Base-by-base conservation (phyloP, 2,113 vertebrate species). In the Microtus pennsylvanicus region DNA sequence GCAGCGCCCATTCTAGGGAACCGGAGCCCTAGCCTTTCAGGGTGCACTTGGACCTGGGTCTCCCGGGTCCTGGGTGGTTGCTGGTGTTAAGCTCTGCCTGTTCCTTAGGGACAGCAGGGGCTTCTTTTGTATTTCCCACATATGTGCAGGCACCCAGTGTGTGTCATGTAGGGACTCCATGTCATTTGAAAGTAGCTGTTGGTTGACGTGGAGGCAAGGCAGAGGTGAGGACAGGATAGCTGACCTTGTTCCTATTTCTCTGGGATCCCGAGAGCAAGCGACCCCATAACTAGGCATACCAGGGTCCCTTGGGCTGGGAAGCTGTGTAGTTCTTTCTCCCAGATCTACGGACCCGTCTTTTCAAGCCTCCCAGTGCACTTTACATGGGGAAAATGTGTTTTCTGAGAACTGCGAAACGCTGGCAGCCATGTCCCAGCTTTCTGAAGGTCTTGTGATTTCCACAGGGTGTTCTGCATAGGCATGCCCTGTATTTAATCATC, bases 391-490 rank as follows among this genome's bases (percentile, higher is more conserved):
- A 42, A 7, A 26, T 2, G 19, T 33, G 42, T 17, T 26, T 74
- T 4, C 1, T 0, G 0, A 47, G 70, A 74, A 38, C 24, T 5
- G 30, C 45, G 74, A 16, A 2, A 9, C 35, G 1, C 7, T 38
- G 17, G 13, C 33, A 52, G 16, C 52, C 13, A 42, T 0, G n/a
- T 22, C 50, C 21, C 45, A 1, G 0, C 17, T 63, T 35, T 52
- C 61, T 50, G 38, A 52, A 67, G 83, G 24, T 12, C 6, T 33
- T 70, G 80, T 5, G 45, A 14, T 88, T 63, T 52, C 97, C 87
- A 58, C 98, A 99, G 99, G 99, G 99, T 1, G 99, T 99, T 90
- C 90, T 99, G 86, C 99, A 99, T 5, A 98, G 99, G 81, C 99
- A 99, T 1, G 99, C 99, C 0, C 99, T 99, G 17, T 99, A 99